Evolutionary conservation across 2,888 invertebrate species (phyloP).

Genomic region (Eueremaeus valkanovi): DNA sequence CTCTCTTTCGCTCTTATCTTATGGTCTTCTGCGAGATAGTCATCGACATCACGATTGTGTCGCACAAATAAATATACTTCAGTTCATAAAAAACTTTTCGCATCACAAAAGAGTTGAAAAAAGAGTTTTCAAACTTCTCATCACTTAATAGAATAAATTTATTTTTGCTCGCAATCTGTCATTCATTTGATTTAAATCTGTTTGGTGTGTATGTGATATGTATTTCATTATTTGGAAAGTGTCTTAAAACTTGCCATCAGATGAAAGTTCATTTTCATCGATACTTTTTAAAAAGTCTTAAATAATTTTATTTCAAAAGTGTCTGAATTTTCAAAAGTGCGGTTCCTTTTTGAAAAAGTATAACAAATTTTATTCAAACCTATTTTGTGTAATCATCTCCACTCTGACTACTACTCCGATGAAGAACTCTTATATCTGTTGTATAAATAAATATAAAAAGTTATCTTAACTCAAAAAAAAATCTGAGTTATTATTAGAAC

Average conservation of each 20-base stretch:
- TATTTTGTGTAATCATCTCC: too few relatives aligned
- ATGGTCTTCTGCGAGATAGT: not conserved
- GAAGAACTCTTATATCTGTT: not conserved
- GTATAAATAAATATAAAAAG: conserved; percentile 25
- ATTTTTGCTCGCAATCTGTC: not conserved
- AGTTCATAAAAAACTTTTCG: not conserved
- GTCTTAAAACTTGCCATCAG: not conserved
- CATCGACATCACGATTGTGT: not conserved
- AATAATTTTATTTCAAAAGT: too few relatives aligned
- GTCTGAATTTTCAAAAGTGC: too few relatives aligned
- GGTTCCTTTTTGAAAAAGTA: too few relatives aligned
- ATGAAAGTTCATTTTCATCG: too few relatives aligned
- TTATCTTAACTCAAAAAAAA: not conserved
- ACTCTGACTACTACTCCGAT: not conserved
- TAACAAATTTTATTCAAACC: too few relatives aligned
- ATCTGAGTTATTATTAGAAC: conserved; percentile 5
- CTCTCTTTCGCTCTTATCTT: not conserved
- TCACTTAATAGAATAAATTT: too few relatives aligned
- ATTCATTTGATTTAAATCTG: too few relatives aligned
- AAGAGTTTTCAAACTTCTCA: not conserved
- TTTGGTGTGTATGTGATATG: too few relatives aligned
- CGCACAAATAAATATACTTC: not conserved
- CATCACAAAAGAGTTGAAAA: not conserved
- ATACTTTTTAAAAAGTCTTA: too few relatives aligned
- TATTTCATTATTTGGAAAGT: too few relatives aligned